Conservation (phyloP, 2,113 vertebrate genomes). For the Halcyon malimbica region DNA sequence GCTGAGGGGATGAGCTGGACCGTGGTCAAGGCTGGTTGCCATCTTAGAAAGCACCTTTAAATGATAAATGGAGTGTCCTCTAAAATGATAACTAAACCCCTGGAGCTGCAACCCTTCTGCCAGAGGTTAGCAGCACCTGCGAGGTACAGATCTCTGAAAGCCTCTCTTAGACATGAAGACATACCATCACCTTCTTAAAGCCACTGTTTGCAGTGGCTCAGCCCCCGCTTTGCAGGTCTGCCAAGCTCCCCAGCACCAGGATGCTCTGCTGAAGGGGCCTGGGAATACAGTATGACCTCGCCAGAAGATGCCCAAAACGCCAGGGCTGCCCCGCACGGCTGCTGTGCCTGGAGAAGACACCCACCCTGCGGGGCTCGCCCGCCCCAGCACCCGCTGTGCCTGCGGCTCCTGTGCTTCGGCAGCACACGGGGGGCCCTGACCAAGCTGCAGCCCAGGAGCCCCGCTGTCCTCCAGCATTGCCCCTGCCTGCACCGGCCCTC, state of each 20-base stretch:
- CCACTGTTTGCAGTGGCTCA: neutral
- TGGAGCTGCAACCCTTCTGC: neutral
- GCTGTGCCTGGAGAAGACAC: neutral
- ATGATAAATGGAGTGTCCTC: slow-evolving; percentile 1
- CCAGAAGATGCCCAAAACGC: neutral
- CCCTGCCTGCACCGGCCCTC: neutral
- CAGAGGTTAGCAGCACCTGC: neutral
- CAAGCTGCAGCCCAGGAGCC: neutral
- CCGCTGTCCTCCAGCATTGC: neutral
- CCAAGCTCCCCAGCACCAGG: neutral
- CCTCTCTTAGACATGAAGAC: neutral
- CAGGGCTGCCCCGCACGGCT: neutral
- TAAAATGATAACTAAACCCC: neutral
- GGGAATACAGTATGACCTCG: neutral
- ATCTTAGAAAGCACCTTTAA: slow-evolving; percentile 18
- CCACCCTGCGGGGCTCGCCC: neutral
- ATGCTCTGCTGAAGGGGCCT: neutral
- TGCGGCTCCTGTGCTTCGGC: accelerated
- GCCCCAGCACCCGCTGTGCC: neutral
- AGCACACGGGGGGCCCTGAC: neutral
- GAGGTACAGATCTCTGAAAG: neutral
- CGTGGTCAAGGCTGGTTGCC: slow-evolving; percentile 24
- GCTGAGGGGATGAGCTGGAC: slow-evolving; percentile 6
- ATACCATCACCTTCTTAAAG: neutral
- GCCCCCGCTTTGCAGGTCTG: neutral